Evolutionary conservation across 92 coral and sea anemone genomes (phyloP), one percentile per base, ranked within the genome.

Genomic region (Paragorgia papillata): DNA sequence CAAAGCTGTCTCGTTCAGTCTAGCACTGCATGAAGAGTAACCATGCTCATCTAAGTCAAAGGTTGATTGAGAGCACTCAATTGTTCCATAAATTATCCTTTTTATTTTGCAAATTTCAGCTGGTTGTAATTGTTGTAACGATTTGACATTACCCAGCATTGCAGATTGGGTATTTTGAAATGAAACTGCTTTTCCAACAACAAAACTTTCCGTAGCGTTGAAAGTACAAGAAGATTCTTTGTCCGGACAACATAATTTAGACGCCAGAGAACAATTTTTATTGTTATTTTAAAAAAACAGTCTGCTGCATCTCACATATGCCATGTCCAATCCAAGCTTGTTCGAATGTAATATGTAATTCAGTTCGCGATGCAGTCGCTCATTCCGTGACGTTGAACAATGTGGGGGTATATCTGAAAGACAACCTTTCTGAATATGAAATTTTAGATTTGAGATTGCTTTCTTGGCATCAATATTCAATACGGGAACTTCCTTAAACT

Each of bases 351-450:
- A 15, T 19, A 27, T 39, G 43, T 46, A 63, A 62, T 77, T 62
- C 61, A 77, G 25, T 40, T 63, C 62, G 18, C n/a, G n/a, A 48
- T 77, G 82, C 6, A 77, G 21, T 26, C 82, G 27, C 43, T 76
- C 82, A 22, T 77, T 77, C 30, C 74, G 41, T 3, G 74, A 62
- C n/a, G 75, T 77, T 19, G 75, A 62, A 39, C 62, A 41, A 12
- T 37, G 43, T 37, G 43, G 43, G 43, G 43, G 43, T 37, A 37
- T 37, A 12, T 37, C 12, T 5, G 43, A 37, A 5, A 37, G 30
- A 13, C 83, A 78, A 19, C 83, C 75, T 18, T 39, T 44, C 28
- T 41, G 27, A 27, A 78, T 51, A 78, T 78, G 75, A 3, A 15
- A 9, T 43, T 80, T 41, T n/a, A 69, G 22, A 20, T 69, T 56